A percentile compares a stretch with the other conserved stretches of the same genome.
These are phyloP conservation scores for Aelia acuminata DNA, from an alignment of 2,888 invertebrate genomes.

Conservation along the genomic window DNA sequence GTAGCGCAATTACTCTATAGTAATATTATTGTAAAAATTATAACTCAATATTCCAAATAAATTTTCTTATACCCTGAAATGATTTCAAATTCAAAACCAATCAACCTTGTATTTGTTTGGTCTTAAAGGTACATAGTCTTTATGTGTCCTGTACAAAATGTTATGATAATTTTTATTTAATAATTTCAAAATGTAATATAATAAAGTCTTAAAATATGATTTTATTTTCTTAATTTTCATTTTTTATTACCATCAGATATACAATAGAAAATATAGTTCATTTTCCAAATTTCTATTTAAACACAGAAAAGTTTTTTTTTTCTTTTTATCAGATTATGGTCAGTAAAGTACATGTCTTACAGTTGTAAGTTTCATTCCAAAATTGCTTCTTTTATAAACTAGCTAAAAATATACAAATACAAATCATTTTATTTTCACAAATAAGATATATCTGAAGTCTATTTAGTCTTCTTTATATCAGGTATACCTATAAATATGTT, in stretches of 20 bases:
- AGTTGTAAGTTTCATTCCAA: slow-evolving; percentile 47
- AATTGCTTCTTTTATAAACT: slow-evolving; percentile 47
- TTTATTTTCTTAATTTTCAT: slow-evolving; percentile 42
- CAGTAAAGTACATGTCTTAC: slow-evolving; percentile 53
- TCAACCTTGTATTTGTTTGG: not conserved
- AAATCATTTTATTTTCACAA: slow-evolving; percentile 59
- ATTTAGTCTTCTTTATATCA: slow-evolving; percentile 56
- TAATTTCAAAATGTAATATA: slow-evolving; percentile 37
- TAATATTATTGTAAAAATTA: not conserved
- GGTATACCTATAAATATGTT: slow-evolving; percentile 48
- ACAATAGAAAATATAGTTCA: slow-evolving; percentile 66
- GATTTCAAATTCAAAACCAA: not conserved
- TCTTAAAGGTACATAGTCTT: not conserved
- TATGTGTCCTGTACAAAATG: not conserved
- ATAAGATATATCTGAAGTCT: slow-evolving; percentile 51
- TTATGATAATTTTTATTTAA: slow-evolving; percentile 20
- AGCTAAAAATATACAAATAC: slow-evolving; percentile 59
- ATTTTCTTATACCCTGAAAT: slow-evolving; percentile 17
- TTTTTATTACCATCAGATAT: slow-evolving; percentile 64
- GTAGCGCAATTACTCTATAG: slow-evolving; percentile 15
- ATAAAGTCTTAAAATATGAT: slow-evolving; percentile 37
- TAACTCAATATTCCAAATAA: slow-evolving; percentile 7
- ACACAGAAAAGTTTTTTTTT: slow-evolving; percentile 51
- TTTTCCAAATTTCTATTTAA: slow-evolving; percentile 63
- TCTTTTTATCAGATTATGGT: slow-evolving; percentile 54